Evolutionary conservation across 2,888 invertebrate species (phyloP), one percentile per base, ranked within the genome.

Genomic region (Tortricodes alternella): DNA sequence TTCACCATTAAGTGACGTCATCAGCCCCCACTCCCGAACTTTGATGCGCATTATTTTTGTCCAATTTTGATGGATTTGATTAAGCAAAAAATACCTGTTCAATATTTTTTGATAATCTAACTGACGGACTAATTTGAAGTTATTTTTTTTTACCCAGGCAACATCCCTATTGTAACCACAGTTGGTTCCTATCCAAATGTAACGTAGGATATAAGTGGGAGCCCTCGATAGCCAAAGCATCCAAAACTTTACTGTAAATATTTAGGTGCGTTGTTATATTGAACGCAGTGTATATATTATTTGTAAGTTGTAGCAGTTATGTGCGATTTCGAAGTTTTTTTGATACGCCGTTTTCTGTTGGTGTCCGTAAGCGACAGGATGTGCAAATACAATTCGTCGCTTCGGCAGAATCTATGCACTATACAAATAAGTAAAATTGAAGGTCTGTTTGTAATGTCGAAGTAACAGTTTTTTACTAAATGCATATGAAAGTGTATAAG

Each of bases 161-260:
- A n/a, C n/a, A n/a, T 21, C 3, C 21, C 3, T 6, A 67, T 66
- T 62, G 63, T 69, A 71, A 70, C 68, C 67, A 68, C 62, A 66
- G 65, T 70, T 68, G 68, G 78, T 80, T 80, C 80, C 78, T 77
- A 78, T 67, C 62, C 68, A 66, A 62, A 61, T 56, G 57, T 68
- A 65, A 41, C 27, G 21, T 59, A 53, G 62, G 65, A 68, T 53
- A 59, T 67, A 61, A 70, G 66, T 62, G 73, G 76, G 72, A 74
- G 74, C 86, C 87, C 89, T 81, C 74, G 70, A 78, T 88, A 89
- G 89, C 89, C 89, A 89, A 89, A 89, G 89, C 87, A 88, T 85
- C 76, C 80, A 84, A 82, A 86, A 79, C 77, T 85, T 85, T 86
- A 87, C 76, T 89, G 88, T 89, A 89, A 78, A 88, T 88, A 89